These are phyloP conservation scores for Drosophila paulistorum DNA, from an alignment of 1,140 invertebrate genomes.

Conservation along the genomic window DNA sequence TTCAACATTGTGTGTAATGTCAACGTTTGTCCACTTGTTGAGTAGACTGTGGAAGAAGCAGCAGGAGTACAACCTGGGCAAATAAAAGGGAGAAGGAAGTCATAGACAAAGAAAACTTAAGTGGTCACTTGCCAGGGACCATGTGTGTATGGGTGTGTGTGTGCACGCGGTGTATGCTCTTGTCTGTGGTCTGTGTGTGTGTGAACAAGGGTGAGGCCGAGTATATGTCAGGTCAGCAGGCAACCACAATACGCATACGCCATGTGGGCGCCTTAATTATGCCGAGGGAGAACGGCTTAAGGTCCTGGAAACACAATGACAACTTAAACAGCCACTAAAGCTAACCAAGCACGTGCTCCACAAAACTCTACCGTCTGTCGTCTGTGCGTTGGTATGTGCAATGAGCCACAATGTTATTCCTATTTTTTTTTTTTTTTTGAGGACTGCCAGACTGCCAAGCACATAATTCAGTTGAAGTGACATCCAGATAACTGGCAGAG, in stretches of 20 bases:
- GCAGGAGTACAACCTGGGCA: conserved; percentile 16
- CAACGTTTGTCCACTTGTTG: conserved; percentile 78
- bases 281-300: conserved; percentile 45
- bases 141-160: conserved; percentile 12
- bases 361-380: conserved; percentile 14
- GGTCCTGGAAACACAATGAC: conserved; percentile 49
- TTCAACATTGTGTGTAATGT: conserved; percentile 70
- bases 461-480: conserved; percentile 75
- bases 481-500: conserved; percentile 43
- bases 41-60: conserved; percentile 45
- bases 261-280: conserved; percentile 73
- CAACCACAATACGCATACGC: conserved; percentile 70
- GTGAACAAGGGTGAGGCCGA: background rate
- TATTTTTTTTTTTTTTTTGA: conserved; percentile 33
- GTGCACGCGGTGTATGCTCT: background rate
- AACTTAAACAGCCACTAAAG: conserved; percentile 72
- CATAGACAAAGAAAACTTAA: conserved; percentile 77
- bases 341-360: conserved; percentile 61
- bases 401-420: conserved; percentile 61
- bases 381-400: conserved; percentile 39
- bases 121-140: conserved; percentile 57
- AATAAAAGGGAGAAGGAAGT: conserved; percentile 32
- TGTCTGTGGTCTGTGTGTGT: conserved; percentile 4
- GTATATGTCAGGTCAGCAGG: conserved; percentile 24
- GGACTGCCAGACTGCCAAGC: conserved; percentile 45